Conservation (phyloP, 2,888 invertebrate genomes). For the Hartigia nigra region DNA sequence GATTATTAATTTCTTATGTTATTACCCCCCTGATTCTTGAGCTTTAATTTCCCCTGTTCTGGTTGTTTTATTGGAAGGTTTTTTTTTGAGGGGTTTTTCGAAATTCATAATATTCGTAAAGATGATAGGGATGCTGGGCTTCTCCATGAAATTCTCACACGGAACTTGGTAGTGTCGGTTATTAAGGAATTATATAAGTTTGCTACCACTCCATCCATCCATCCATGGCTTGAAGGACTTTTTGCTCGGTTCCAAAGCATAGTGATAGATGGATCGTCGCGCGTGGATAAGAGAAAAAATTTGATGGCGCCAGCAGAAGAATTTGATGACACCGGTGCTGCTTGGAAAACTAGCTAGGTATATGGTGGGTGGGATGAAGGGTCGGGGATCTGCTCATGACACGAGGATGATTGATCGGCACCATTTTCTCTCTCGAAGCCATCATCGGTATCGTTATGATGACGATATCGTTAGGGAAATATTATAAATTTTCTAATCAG, state of each 20-base stretch:
- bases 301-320: not conserved
- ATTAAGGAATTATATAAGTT: not conserved
- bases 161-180: not conserved
- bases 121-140: not conserved
- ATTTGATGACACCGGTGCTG: not conserved
- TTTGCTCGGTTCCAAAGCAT: not conserved
- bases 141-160: not conserved
- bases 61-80: not conserved
- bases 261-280: not conserved
- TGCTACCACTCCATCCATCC: not conserved
- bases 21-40: not conserved
- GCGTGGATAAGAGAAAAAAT: not conserved
- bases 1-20: not conserved
- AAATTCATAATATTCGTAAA: not conserved
- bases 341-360: not conserved
- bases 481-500: not conserved
- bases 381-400: not conserved
- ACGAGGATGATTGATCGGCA: not conserved
- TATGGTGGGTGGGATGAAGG: not conserved
- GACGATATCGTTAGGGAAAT: not conserved
- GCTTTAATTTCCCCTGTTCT: not conserved
- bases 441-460: not conserved
- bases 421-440: not conserved
- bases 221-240: not conserved
- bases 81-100: not conserved